Base-by-base conservation (phyloP, 2,113 vertebrate genomes). In the Arvicanthis niloticus region DNA sequence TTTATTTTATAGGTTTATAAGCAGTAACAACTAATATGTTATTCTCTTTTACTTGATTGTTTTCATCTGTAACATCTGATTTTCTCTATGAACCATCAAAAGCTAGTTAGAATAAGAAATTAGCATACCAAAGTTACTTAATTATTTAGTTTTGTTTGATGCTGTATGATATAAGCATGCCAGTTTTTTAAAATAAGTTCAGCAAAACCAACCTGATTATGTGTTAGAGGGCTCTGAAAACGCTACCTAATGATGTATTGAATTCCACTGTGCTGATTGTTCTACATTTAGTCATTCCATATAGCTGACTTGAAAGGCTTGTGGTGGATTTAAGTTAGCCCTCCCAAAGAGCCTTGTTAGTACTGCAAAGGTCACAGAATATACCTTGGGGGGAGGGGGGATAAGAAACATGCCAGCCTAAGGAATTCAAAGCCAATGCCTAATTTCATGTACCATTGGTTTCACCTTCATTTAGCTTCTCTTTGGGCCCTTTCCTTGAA, bases 391-490 rank as follows among this genome's bases (percentile, higher is more conserved):
- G 7, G 51, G 51, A 9, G 51, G 51, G 1, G 51, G 51, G 51
- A 8, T 11, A 10, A 10, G 51, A 51, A 73, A 70, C 53, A 40
- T 91, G 65, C 31, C 62, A 58, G 26, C 40, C 16, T 65, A 85
- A 70, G 16, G 26, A 91, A 29, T 81, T 96, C 81, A 92, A 92
- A 91, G 3, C 6, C 65, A 92, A 2, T 58, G 65, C 34, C 80
- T 90, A 94, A 72, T 81, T 97, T 91, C 87, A 90, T 70, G 48
- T 92, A n/a, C 40, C 68, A 80, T 42, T 73, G 24, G 6, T 12
- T 95, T 95, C 51, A 92, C 21, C 42, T 96, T 95, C 76, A 45
- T 51, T 97, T 72, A 42, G 16, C 53, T 85, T 95, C 42, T 85
- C 22, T 86, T 88, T 67, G 13, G 92, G 37, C 34, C 78, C 37